Base-by-base conservation (phyloP, 1,140 invertebrate species). In the Cephus cinctus region DNA sequence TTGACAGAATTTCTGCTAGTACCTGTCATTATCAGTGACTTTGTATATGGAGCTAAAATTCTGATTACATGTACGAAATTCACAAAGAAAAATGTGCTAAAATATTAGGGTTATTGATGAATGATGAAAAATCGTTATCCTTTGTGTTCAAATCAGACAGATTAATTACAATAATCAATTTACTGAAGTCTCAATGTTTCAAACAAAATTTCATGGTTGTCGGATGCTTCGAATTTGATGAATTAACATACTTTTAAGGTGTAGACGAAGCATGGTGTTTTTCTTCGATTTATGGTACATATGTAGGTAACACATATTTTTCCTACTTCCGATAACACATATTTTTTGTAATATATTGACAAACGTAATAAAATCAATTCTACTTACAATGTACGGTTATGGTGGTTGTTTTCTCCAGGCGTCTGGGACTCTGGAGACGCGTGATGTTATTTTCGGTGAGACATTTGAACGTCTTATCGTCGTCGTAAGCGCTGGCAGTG, bases 311-410 rank as follows among this genome's bases (percentile, higher is more conserved):
- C 27, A 12, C 11, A 30, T 11, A 30, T 30, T 30, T 3, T 4
- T 2, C 2, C 2, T 12, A 12, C 0, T 30, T 2, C 12, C 12
- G 9, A 30, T 30, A 11, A 30, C 12, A 11, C 27, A 30, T 3
- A 11, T 30, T 11, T 30, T 2, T n/a, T n/a, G 11, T 2, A 2
- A 30, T 11, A 30, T 30, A 9, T 12, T 30, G 27, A 30, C 35
- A 38, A 38, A 5, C 11, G 5, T 9, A 38, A n/a, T 2, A 25
- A 30, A 12, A 42, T 14, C 51, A 15, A 53, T 54, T 53, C 54
- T 68, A 87, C 88, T 89, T 83, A 93, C 90, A 93, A 68, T 88
- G 81, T 46, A 93, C 87, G 78, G 91, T 86, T 39, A 93, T 77
- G 35, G 83, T 83, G 8, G 82, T 76, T 1, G 80, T 79, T 20